Evolutionary conservation across 2,797 vertebrate genomes (phyloP).

Genomic region (Typhlichthys eigenmanni): DNA sequence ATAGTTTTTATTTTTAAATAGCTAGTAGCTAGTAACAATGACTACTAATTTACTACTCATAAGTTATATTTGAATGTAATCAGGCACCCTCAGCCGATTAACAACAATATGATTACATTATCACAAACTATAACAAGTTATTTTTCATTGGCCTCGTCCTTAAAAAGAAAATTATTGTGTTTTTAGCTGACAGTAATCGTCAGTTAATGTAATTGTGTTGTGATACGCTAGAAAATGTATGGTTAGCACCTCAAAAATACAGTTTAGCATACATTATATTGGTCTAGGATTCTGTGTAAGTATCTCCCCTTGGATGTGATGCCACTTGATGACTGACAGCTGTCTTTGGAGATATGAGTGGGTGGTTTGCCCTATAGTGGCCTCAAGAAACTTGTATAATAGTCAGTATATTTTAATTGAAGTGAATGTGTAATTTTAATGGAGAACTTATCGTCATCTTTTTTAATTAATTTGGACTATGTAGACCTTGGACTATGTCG

Average conservation of each 20-base stretch:
- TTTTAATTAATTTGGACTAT: too few species aligned
- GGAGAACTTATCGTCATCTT: too few species aligned
- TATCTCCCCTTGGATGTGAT: slow-evolving; percentile 54
- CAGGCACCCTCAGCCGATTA: slow-evolving; percentile 42
- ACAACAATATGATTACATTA: slow-evolving; percentile 48
- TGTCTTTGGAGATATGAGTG: slow-evolving; percentile 37
- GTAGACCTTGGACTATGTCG: too few species aligned
- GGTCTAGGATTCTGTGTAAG: slow-evolving; percentile 30
- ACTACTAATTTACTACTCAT: slow-evolving; percentile 45
- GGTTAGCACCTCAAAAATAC: slow-evolving; percentile 20
- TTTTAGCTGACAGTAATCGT: slow-evolving; percentile 53
- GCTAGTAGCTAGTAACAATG: not conserved
- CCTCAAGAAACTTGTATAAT: slow-evolving; percentile 24
- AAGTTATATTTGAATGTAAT: slow-evolving; percentile 41
- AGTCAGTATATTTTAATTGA: too few species aligned
- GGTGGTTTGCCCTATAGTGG: slow-evolving; percentile 36
- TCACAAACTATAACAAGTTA: slow-evolving; percentile 50
- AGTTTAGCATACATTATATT: slow-evolving; percentile 28
- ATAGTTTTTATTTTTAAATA: not conserved
- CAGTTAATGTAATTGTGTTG: slow-evolving; percentile 64
- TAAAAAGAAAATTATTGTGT: slow-evolving; percentile 56
- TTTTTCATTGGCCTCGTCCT: slow-evolving; percentile 48
- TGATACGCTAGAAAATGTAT: slow-evolving; percentile 54
- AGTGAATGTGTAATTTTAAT: too few species aligned
- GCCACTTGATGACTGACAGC: slow-evolving; percentile 57